Conservation (phyloP, 2,797 vertebrate species). For the Cyprinella venusta region DNA sequence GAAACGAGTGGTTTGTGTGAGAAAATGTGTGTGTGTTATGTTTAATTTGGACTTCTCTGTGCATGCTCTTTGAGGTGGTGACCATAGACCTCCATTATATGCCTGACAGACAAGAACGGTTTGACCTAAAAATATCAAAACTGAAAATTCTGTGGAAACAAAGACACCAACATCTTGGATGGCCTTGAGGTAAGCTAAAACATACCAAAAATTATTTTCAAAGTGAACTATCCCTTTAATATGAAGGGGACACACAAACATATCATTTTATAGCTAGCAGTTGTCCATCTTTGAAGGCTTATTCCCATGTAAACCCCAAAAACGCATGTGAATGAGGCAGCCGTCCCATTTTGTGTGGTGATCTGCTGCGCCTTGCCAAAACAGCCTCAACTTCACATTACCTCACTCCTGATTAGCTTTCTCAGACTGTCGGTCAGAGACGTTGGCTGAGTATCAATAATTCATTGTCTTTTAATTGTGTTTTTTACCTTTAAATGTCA, state of each 20-base stretch:
- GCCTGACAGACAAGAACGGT: no score
- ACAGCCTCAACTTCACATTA: constrained; percentile 17
- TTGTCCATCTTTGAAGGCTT: not conserved
- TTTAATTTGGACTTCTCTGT: no score
- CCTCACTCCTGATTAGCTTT: constrained; percentile 51
- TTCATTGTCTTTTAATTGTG: constrained; percentile 65
- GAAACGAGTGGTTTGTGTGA: no score
- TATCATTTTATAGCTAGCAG: not conserved
- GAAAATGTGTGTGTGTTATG: no score
- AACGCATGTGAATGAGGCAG: not conserved
- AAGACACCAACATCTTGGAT: no score
- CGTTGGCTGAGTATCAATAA: constrained; percentile 62
- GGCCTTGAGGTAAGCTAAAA: no score
- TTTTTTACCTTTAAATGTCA: constrained; percentile 67
- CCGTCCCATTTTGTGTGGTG: not conserved
- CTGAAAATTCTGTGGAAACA: no score
- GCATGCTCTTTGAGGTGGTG: no score
- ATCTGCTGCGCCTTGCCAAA: constrained; percentile 2
- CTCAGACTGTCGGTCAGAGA: constrained; percentile 60
- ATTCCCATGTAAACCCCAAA: not conserved
- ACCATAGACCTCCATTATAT: no score
- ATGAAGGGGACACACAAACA: no score
- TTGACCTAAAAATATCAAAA: no score
- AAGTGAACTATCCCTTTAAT: not conserved
- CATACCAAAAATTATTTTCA: no score